phyloP scores from a whole-genome alignment of 2,797 vertebrate genomes.

The Acrossocheilus fasciatus region DNA sequence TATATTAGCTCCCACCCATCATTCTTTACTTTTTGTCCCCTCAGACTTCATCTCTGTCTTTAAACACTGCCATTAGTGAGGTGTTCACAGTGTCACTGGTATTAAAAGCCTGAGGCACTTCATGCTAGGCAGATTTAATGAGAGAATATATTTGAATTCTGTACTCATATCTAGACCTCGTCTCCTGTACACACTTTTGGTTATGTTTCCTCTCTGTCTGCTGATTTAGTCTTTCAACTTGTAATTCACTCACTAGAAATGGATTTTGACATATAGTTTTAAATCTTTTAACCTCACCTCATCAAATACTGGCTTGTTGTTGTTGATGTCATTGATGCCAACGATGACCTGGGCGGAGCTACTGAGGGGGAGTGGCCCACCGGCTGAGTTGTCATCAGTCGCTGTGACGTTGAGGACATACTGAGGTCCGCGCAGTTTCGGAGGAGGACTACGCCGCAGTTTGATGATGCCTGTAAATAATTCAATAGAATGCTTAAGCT shows the following conservation, averaged over 20 bases:
- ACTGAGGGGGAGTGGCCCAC: conserved; percentile 84
- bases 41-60: not conserved
- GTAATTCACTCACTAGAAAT: not conserved
- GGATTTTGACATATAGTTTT: not conserved
- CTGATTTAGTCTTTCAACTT: not conserved
- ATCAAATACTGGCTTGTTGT: conserved; percentile 89
- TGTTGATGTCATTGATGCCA: conserved; percentile 89
- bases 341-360: conserved; percentile 89
- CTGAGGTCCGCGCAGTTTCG: conserved; percentile 79
- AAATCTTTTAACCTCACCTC: conserved; percentile 74
- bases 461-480: conserved; percentile 85
- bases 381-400: conserved; percentile 86
- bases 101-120: conserved; percentile 42
- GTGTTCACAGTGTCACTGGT: conserved; percentile 42
- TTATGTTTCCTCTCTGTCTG: not conserved
- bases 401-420: conserved; percentile 89
- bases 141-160: conserved; percentile 38
- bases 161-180: conserved; percentile 15
- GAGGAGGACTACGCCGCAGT: conserved; percentile 82
- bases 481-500: conserved; percentile 19
- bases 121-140: conserved; percentile 39
- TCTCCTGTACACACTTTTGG: not conserved
- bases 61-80: conserved; percentile 42
- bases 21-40: conserved; percentile 23
- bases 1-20: conserved; percentile 25